Evolutionary conservation across 2,797 vertebrate genomes (phyloP).

Genomic region (Sciaenops ocellatus): DNA sequence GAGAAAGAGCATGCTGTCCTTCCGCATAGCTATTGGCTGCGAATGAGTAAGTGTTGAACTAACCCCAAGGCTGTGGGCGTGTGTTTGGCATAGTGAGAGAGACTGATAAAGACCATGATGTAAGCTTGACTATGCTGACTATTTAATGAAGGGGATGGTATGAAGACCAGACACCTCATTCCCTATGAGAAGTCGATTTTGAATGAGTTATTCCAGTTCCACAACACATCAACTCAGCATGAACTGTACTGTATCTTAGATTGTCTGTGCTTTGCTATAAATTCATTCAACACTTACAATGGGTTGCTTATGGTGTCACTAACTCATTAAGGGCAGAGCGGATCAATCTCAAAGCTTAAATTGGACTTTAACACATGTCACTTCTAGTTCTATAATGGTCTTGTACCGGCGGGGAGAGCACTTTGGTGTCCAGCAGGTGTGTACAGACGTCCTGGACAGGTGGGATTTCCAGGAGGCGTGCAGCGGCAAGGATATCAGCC

Average conservation of each 20-base stretch:
- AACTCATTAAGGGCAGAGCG: conserved; percentile 14
- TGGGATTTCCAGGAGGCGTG: conserved; percentile 94
- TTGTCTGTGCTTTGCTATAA: not conserved
- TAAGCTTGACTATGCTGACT: conserved; percentile 65
- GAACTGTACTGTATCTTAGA: not conserved
- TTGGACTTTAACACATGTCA: conserved; percentile 10
- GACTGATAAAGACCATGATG: conserved; percentile 71
- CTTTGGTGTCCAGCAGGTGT: conserved; percentile 96
- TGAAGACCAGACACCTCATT: conserved; percentile 34
- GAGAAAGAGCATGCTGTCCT: conserved; percentile 60
- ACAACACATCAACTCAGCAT: conserved; percentile 3
- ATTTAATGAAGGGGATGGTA: conserved; percentile 56
- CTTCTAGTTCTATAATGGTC: conserved; percentile 33
- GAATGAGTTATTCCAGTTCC: conserved; percentile 1
- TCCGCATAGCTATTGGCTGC: conserved; percentile 64
- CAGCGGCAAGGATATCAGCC: conserved; percentile 94
- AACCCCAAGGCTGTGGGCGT: conserved; percentile 72
- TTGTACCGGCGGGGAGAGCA: conserved; percentile 88
- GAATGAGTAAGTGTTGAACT: conserved; percentile 77
- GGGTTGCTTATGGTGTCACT: not conserved
- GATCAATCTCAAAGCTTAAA: conserved; percentile 22
- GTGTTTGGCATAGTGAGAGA: conserved; percentile 64
- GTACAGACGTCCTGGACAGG: conserved; percentile 96
- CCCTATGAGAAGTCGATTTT: conserved; percentile 9
- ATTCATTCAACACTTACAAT: conserved; percentile 6